phyloP scores from a whole-genome alignment of 1,140 invertebrate species.

The Diabrotica virgifera region DNA sequence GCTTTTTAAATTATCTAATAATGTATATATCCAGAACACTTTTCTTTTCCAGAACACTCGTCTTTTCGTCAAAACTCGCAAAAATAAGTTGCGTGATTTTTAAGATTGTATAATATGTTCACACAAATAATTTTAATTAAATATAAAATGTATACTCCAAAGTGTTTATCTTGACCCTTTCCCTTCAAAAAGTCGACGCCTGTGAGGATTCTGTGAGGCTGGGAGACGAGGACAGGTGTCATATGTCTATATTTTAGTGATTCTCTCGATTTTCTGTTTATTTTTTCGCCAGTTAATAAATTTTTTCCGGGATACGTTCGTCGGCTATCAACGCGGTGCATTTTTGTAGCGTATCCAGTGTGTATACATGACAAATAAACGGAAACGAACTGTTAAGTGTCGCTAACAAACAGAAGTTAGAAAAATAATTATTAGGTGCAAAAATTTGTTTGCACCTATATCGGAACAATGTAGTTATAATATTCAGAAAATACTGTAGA shows the following conservation, averaged over 20 bases:
- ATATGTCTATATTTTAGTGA: conserved; percentile 21
- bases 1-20: no score
- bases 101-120: no score
- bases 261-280: conserved; percentile 21
- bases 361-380: background rate
- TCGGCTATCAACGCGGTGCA: background rate
- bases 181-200: background rate
- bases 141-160: no score
- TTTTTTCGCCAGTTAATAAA: conserved; percentile 25
- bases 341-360: background rate
- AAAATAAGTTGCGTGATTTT: no score
- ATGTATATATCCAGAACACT: no score
- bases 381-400: background rate
- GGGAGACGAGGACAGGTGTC: conserved; percentile 23
- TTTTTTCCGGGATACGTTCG: conserved; percentile 17
- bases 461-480: no score
- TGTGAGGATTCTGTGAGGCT: background rate
- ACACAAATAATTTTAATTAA: no score
- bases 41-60: no score
- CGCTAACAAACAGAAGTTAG: background rate
- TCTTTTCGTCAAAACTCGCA: no score
- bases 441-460: no score
- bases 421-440: background rate
- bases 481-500: no score
- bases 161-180: no score